These are phyloP conservation scores for Pammene fasciana DNA, from an alignment of 2,888 invertebrate species.

Conservation along the genomic window DNA sequence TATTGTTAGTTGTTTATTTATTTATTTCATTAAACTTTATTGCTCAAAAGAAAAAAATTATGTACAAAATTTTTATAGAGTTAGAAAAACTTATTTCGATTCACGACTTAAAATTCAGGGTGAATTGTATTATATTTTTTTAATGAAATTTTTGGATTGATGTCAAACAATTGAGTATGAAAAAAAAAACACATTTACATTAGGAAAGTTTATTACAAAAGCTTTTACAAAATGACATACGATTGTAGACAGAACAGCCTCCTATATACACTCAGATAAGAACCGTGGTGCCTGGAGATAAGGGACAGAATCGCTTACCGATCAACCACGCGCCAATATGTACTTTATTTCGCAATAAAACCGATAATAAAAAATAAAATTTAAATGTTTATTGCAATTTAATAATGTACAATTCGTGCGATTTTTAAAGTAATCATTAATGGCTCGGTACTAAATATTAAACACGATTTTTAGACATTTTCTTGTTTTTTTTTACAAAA, in stretches of 20 bases:
- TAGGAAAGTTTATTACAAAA: slow-evolving; percentile 80
- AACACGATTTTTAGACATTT: slow-evolving; percentile 17
- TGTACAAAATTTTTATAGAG: too few species aligned
- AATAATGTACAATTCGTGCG: too few species aligned
- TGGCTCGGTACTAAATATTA: slow-evolving; percentile 6
- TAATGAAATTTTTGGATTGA: too few species aligned
- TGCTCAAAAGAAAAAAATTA: too few species aligned
- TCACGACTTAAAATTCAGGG: too few species aligned
- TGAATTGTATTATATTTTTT: too few species aligned
- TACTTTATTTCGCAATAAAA: not conserved
- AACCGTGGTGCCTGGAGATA: slow-evolving; percentile 19
- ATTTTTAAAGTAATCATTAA: not conserved
- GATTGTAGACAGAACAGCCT: slow-evolving; percentile 34
- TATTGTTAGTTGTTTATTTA: too few species aligned
- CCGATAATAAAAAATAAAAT: too few species aligned
- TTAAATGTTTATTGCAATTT: not conserved
- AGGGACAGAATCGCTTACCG: slow-evolving; percentile 18
- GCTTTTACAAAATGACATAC: slow-evolving; percentile 69
- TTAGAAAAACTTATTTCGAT: too few species aligned
- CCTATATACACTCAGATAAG: slow-evolving; percentile 24
- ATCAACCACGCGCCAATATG: slow-evolving; percentile 12
- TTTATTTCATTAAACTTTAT: too few species aligned
- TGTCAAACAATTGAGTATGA: too few species aligned
- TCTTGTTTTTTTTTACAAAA: slow-evolving; percentile 30
- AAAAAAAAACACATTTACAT: slow-evolving; percentile 52